A percentile compares a stretch with the other conserved stretches of the same genome.
These are phyloP conservation scores for Cremastobaeus sp. DNA, from an alignment of 2,888 invertebrate genomes.

Conservation along the genomic window DNA sequence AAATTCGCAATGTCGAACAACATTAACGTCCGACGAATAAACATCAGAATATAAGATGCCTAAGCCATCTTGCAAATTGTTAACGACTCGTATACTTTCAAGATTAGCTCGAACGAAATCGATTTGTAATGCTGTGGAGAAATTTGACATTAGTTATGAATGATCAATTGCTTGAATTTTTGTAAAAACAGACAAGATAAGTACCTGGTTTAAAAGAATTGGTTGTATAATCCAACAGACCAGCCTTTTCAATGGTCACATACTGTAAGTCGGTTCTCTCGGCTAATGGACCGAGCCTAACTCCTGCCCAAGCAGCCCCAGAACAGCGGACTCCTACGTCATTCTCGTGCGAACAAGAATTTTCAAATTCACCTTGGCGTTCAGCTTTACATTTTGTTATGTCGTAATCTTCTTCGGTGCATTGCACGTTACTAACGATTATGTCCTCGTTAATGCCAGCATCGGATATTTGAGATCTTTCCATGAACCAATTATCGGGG, in stretches of 20 bases:
- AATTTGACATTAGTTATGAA: too few species aligned
- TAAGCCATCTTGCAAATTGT: constrained; percentile 95
- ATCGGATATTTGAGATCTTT: constrained; percentile 88
- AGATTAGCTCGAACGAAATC: constrained; percentile 90
- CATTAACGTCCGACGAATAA: constrained; percentile 90
- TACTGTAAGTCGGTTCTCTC: constrained; percentile 92
- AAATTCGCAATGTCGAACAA: constrained; percentile 90
- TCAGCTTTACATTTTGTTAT: constrained; percentile 93
- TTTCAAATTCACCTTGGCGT: constrained; percentile 87
- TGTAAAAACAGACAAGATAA: too few species aligned
- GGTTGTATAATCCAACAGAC: constrained; percentile 94
- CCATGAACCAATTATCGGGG: constrained; percentile 93
- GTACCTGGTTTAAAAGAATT: constrained; percentile 89
- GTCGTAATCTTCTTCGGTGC: constrained; percentile 93
- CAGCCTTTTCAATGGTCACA: constrained; percentile 93
- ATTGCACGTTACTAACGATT: constrained; percentile 91
- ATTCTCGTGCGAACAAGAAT: constrained; percentile 91
- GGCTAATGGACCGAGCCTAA: constrained; percentile 92
- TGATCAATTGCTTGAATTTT: too few species aligned
- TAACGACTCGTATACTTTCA: constrained; percentile 88
- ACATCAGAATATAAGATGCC: constrained; percentile 97
- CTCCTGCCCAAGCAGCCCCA: constrained; percentile 95
- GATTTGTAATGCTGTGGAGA: constrained; percentile 85
- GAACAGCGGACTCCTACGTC: constrained; percentile 94
- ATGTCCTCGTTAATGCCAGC: constrained; percentile 88